A percentile compares a stretch with the other conserved stretches of the same genome.
Conservation (phyloP, 2,113 vertebrate species). For the Laticauda laticaudata region DNA sequence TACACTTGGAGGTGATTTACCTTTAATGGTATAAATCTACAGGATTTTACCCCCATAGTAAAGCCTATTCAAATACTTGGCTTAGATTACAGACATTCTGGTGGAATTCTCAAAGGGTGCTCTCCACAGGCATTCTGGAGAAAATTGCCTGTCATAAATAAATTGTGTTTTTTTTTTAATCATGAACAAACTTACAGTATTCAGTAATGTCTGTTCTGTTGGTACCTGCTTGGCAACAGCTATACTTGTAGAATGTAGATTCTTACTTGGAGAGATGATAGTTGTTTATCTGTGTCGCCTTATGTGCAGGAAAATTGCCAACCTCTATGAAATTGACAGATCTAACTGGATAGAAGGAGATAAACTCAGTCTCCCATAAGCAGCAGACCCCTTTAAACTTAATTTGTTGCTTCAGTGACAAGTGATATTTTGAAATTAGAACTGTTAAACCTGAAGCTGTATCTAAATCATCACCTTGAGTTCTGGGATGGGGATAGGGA, state of each 20-base stretch:
- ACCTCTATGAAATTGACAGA: neutral
- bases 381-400: neutral
- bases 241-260: neutral
- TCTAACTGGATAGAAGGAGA: neutral
- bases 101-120: neutral
- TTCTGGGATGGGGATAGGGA: neutral
- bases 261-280: neutral
- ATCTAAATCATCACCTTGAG: accelerated
- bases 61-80: neutral
- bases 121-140: neutral
- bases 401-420: neutral
- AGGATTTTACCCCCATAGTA: neutral
- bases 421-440: neutral
- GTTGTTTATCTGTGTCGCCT: neutral
- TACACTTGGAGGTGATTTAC: neutral
- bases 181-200: neutral
- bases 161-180: neutral
- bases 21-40: neutral
- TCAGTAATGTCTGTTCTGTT: neutral
- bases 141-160: neutral
- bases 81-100: neutral
- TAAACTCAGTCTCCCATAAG: neutral
- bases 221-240: neutral
- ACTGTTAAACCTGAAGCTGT: neutral
- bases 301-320: neutral